Evolutionary conservation across 2,888 invertebrate species (phyloP).

Genomic region (Atrina japonica): DNA sequence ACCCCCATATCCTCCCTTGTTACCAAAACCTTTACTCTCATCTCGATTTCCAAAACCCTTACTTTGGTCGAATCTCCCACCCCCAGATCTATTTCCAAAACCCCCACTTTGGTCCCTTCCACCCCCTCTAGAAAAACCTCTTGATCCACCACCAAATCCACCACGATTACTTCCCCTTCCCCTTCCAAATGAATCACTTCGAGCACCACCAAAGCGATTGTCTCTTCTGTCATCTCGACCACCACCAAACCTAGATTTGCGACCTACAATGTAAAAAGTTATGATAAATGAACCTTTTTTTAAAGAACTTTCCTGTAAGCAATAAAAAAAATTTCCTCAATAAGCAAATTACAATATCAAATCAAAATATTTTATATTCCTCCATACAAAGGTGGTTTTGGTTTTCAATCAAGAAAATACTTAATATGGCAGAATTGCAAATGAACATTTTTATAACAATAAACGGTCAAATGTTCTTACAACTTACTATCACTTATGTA

Average conservation of each 20-base stretch:
- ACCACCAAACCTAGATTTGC: conserved; percentile 32
- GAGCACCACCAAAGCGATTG: conserved; percentile 25
- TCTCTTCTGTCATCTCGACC: conserved; percentile 17
- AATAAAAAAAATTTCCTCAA: neutral
- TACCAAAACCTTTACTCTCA: conserved; percentile 20
- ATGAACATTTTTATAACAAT: too few relatives aligned
- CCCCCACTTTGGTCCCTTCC: conserved; percentile 37
- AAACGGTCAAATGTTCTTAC: too few relatives aligned
- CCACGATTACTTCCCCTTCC: conserved; percentile 41
- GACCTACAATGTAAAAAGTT: conserved; percentile 27
- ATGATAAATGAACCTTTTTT: too few relatives aligned
- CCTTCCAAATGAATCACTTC: conserved; percentile 30
- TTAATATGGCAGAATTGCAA: too few relatives aligned
- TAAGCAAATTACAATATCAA: neutral
- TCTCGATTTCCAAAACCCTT: conserved; percentile 46
- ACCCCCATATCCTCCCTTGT: conserved; percentile 23
- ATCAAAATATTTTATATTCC: neutral
- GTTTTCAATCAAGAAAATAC: too few relatives aligned
- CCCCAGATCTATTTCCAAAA: conserved; percentile 44
- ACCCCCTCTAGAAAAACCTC: conserved; percentile 29
- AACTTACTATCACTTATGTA: too few relatives aligned
- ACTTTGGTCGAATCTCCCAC: conserved; percentile 24
- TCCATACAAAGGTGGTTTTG: too few relatives aligned
- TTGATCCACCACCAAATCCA: conserved; percentile 43
- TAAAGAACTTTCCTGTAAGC: too few relatives aligned